Evolutionary conservation across 2,888 invertebrate species (phyloP).

Genomic region (Peribatodes rhomboidaria): DNA sequence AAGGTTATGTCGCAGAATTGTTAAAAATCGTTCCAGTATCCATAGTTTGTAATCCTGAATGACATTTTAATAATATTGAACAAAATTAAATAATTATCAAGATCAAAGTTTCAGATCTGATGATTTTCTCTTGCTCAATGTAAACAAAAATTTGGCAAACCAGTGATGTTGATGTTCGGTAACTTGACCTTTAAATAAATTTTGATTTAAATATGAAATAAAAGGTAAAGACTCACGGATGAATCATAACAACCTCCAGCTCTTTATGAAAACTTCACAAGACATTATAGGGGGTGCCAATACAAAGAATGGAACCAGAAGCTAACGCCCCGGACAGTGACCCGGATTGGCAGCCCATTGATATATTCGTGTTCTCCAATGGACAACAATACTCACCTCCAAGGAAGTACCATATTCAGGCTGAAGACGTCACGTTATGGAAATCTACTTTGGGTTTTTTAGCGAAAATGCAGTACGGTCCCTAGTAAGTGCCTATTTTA

Average conservation of each 20-base stretch:
- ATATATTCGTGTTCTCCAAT: conserved; percentile 75
- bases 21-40: neutral
- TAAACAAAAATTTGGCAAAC: neutral
- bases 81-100: neutral
- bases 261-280: neutral
- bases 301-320: conserved; percentile 13
- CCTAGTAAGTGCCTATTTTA: conserved; percentile 60
- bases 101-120: neutral
- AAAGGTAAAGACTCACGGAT: neutral
- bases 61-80: neutral
- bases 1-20: conserved; percentile 8
- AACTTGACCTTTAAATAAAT: neutral
- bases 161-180: neutral
- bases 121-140: neutral
- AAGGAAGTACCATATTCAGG: conserved; percentile 70
- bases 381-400: conserved; percentile 74
- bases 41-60: neutral
- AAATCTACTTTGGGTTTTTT: conserved; percentile 60
- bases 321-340: conserved; percentile 51
- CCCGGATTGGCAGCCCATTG: conserved; percentile 58
- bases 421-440: conserved; percentile 67
- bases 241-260: neutral
- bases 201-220: neutral
- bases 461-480: conserved; percentile 70
- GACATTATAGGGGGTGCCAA: too few relatives aligned